These are phyloP conservation scores for Sinocyclocheilus rhinocerous DNA, from an alignment of 2,113 vertebrate genomes.

Conservation along the genomic window DNA sequence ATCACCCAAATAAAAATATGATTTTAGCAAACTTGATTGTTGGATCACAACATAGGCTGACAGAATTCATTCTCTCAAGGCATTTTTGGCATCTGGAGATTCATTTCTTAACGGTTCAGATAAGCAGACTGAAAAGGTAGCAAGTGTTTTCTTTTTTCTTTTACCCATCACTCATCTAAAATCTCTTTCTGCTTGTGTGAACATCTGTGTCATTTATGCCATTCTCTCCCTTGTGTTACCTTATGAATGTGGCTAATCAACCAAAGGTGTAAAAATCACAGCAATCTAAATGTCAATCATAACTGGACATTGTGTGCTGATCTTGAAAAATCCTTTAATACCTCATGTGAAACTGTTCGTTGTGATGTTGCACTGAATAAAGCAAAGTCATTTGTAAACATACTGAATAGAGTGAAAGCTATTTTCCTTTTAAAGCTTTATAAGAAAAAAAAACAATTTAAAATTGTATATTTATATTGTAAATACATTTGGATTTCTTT, in stretches of 20 bases:
- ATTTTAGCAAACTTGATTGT: constrained; percentile 5
- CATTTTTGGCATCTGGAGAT: constrained; percentile 3
- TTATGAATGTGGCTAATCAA: constrained; percentile 83
- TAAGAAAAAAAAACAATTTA: background rate
- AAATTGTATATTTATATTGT: constrained; percentile 1
- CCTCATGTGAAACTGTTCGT: constrained; percentile 82
- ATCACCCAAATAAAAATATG: background rate
- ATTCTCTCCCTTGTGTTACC: constrained; percentile 76
- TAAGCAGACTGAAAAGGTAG: constrained; percentile 47
- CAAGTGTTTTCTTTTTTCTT: constrained; percentile 11
- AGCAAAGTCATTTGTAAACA: constrained; percentile 74
- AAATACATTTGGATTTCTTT: no score
- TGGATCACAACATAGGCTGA: background rate
- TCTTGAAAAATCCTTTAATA: constrained; percentile 80
- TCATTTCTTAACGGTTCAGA: background rate
- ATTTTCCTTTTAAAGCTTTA: background rate
- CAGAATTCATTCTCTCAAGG: constrained; percentile 5
- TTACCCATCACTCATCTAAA: constrained; percentile 39
- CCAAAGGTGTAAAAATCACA: constrained; percentile 70
- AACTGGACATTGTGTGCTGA: constrained; percentile 79
- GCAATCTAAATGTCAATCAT: constrained; percentile 63
- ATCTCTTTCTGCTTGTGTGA: constrained; percentile 46
- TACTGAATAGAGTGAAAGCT: constrained; percentile 5
- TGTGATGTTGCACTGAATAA: constrained; percentile 80
- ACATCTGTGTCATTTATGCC: constrained; percentile 58